Evolutionary conservation across 2,113 vertebrate species (phyloP), one percentile per base, ranked within the genome.

Genomic region (Bostrychus sinensis): DNA sequence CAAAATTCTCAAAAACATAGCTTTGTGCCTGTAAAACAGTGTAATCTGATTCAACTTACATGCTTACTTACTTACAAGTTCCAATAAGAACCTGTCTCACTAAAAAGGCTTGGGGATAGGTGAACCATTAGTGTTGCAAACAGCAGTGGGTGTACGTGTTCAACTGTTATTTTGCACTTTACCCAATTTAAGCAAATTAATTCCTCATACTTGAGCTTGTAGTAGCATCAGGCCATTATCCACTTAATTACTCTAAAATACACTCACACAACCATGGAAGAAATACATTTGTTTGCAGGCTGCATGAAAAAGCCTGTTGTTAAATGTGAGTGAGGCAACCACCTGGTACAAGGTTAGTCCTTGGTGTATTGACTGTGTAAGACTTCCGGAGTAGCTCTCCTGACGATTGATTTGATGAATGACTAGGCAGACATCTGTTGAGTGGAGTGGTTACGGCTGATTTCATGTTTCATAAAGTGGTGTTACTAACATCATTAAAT

Each of bases 371-470:
- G 56, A 13, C 48, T 56, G 42, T 57, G 72, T 75, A 62, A 71
- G 66, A 20, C 54, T 83, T 81, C 61, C 3, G 59, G 54, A 70
- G 10, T 1, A 5, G 39, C 50, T 80, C 72, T 64, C 46, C 14
- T 23, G 28, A 56, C 39, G 58, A 74, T 71, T 70, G 43, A 48
- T 60, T 67, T 80, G 58, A 74, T 30, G 34, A 66, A 76, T 84
- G 62, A 74, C 59, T 63, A 62, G 76, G 55, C 62, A 58, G 54
- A 48, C 37, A 20, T 58, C 62, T 57, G 48, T 77, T 8, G 43
- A 79, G 56, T 74, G 17, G 50, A 28, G 50, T 60, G 62, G 72
- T 54, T 20, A 66, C 0, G 53, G 56, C 53, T 36, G 23, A 6
- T 57, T 51, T 70, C 0, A 1, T 22, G 60, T 61, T 42, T 39